These are phyloP conservation scores for Platorchestia sp. DNA, from an alignment of 1,140 invertebrate genomes.

Conservation along the genomic window DNA sequence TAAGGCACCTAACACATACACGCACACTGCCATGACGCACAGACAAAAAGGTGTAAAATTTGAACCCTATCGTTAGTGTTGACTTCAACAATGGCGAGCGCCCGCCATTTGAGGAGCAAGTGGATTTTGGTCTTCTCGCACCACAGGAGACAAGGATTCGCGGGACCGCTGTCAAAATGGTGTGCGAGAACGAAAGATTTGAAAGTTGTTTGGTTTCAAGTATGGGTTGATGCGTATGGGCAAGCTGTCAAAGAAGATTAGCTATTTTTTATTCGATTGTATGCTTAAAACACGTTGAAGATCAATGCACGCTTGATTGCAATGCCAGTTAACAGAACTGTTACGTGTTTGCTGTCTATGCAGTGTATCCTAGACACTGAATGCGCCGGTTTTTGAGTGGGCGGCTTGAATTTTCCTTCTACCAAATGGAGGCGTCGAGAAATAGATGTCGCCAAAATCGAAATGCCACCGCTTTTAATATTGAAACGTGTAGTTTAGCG, in stretches of 20 bases:
- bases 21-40: not conserved
- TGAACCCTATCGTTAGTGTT: not conserved
- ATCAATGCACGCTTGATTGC: not conserved
- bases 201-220: not conserved
- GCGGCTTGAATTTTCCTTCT: not conserved
- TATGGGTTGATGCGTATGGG: not conserved
- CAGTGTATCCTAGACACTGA: not conserved
- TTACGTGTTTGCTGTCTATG: not conserved
- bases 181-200: not conserved
- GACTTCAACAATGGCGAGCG: not conserved
- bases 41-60: not conserved
- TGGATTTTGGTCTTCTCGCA: not conserved
- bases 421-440: no score
- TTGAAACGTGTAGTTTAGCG: not conserved
- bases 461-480: not conserved
- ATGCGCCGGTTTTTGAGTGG: not conserved
- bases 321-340: not conserved
- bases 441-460: not conserved
- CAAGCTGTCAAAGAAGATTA: not conserved
- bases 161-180: not conserved
- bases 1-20: not conserved
- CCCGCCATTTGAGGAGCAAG: not conserved
- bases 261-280: no score
- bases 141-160: not conserved
- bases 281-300: not conserved